phyloP scores from a whole-genome alignment of 2,888 invertebrate species.

The Tetragonisca angustula region DNA sequence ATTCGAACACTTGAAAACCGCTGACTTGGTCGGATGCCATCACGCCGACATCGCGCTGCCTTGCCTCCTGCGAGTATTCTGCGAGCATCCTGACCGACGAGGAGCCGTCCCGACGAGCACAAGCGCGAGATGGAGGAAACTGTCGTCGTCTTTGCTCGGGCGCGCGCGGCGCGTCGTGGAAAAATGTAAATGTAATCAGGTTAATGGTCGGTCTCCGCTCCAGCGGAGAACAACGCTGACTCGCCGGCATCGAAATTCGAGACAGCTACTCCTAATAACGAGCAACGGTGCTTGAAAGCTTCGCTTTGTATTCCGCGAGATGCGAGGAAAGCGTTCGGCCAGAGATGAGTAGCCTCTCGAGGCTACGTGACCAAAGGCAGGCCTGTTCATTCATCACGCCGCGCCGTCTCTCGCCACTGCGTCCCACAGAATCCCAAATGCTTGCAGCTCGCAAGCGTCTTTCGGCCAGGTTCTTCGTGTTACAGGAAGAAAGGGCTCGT shows the following conservation, averaged over 20 bases:
- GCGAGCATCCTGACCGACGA: not conserved
- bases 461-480: conserved; percentile 6
- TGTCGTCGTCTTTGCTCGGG: not conserved
- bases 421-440: conserved; percentile 2
- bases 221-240: conserved; percentile 18
- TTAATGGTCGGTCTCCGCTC: conserved; percentile 4
- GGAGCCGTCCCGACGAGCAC: not conserved
- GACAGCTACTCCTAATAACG: conserved; percentile 31
- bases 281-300: conserved; percentile 23
- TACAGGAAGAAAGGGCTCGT: conserved; percentile 20
- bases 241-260: conserved; percentile 31
- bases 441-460: conserved; percentile 9
- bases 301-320: conserved; percentile 43
- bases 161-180: not conserved
- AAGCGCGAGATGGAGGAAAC: not conserved
- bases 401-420: conserved; percentile 4
- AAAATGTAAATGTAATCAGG: conserved; percentile 30
- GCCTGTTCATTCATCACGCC: conserved; percentile 45
- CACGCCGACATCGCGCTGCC: not conserved
- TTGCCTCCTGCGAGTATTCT: too few species aligned
- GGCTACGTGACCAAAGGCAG: conserved; percentile 47
- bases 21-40: conserved; percentile 8
- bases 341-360: conserved; percentile 52
- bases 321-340: conserved; percentile 31
- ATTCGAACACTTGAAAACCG: conserved; percentile 15